Evolutionary conservation across 2,113 vertebrate genomes (phyloP), one percentile per base, ranked within the genome.

Genomic region (Rhizomys pruinosus): DNA sequence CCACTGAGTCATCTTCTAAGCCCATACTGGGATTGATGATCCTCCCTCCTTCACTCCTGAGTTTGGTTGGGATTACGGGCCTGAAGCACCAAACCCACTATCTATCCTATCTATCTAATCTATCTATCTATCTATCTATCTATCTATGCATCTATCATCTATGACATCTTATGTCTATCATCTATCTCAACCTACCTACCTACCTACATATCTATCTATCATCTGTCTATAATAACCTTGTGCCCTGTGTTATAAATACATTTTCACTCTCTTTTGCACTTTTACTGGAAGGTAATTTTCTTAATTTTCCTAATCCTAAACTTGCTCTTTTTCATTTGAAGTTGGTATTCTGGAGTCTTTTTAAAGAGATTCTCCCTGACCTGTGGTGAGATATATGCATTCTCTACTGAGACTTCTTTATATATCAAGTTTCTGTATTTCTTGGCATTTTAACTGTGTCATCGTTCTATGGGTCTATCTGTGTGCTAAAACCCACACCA

Each of bases 291-390:
- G 5, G 22, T 66, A 29, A 13, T 29, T 1, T 61, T 52, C 64
- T 81, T 64, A 69, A 11, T 29, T 76, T 84, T 47, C 29, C n/a
- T 69, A 77, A 29, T 71, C 10, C n/a, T 22, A 66, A 81, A 52
- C 59, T 2, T 69, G 8, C 55, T 69, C 20, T 76, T 89, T 66
- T 32, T 37, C 22, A 66, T 82, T 87, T 69, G 17, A 19, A 55
- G 29, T 72, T 88, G 82, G 52, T 42, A 39, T 37, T 80, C 63
- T 2, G 1, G 42, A n/a, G 34, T 71, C 59, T 93, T 63, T 3
- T 20, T 91, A 39, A 87, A 93, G 63, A 71, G 64, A 63, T 82
- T 84, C 44, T 68, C 91, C n/a, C 42, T 93, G 74, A 72, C 23
- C 11, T 88, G 32, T 44, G 29, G 16, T 39, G 37, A 5, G 19